Evolutionary conservation across 2,888 invertebrate species (phyloP).

Genomic region (Megalurothrips usitatus): DNA sequence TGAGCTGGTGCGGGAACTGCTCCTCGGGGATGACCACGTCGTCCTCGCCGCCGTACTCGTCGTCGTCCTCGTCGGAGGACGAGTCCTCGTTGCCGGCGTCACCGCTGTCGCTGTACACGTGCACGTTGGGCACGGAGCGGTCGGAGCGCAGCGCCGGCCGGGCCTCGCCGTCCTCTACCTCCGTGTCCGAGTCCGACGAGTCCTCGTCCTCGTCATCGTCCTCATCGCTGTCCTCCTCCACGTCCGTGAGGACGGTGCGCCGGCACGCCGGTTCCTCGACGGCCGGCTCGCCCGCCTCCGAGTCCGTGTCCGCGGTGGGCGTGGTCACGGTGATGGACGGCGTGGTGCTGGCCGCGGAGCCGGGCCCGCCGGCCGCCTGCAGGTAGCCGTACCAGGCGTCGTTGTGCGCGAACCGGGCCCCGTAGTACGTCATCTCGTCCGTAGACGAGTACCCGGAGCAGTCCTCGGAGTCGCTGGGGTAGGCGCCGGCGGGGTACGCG

Average conservation of each 20-base stretch:
- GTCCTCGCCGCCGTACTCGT: constrained; percentile 43
- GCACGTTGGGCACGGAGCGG: constrained; percentile 53
- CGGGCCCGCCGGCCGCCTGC: neutral
- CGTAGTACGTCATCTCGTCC: constrained; percentile 47
- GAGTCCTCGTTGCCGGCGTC: constrained; percentile 35
- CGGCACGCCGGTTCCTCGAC: neutral
- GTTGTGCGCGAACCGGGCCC: constrained; percentile 35
- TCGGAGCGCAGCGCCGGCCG: constrained; percentile 48
- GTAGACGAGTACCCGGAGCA: constrained; percentile 47
- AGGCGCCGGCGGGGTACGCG: constrained; percentile 44
- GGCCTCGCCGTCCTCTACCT: constrained; percentile 42
- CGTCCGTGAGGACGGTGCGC: neutral
- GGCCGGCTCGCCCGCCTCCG: neutral
- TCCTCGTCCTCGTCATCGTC: constrained; percentile 10
- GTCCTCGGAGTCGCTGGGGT: constrained; percentile 42
- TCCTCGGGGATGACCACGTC: constrained; percentile 38
- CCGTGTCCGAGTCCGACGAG: constrained; percentile 39
- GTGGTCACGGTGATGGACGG: constrained; percentile 15
- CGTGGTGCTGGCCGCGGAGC: neutral
- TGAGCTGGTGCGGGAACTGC: constrained; percentile 51
- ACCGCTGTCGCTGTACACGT: constrained; percentile 45
- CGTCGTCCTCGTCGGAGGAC: constrained; percentile 38
- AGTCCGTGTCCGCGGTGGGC: neutral
- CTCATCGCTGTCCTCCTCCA: constrained; percentile 3
- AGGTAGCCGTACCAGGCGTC: constrained; percentile 18